Conservation (phyloP, 1,140 invertebrate species). For the Caenorhabditis tropicalis region DNA sequence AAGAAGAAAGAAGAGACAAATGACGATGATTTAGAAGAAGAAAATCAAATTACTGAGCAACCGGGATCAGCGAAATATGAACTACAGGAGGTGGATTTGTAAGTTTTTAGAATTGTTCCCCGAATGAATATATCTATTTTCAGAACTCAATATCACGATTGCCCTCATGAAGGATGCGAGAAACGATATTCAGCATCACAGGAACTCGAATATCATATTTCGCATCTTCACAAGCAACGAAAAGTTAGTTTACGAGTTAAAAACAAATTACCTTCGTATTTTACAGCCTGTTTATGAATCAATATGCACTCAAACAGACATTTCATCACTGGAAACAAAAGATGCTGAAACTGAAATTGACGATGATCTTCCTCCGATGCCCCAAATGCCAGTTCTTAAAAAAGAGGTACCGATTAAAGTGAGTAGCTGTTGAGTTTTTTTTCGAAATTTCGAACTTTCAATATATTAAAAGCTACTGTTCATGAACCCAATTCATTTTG, state of each 20-base stretch:
- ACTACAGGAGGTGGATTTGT: not conserved
- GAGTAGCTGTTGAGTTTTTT: not conserved
- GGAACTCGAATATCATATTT: slow-evolving; percentile 14
- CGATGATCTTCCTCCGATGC: not conserved
- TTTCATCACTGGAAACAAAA: not conserved
- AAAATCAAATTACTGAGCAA: slow-evolving; percentile 2
- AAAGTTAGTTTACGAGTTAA: not conserved
- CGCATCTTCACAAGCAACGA: not conserved
- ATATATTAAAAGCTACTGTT: too few relatives aligned
- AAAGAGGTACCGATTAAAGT: slow-evolving; percentile 31
- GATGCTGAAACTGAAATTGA: not conserved
- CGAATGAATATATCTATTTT: not conserved
- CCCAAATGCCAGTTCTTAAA: slow-evolving; percentile 2
- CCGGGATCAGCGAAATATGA: not conserved
- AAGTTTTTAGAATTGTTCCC: not conserved
- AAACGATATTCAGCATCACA: not conserved
- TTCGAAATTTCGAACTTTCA: too few relatives aligned
- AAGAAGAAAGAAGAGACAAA: not conserved
- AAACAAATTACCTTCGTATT: not conserved
- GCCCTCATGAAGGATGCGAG: slow-evolving; percentile 6
- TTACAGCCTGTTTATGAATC: slow-evolving; percentile 3
- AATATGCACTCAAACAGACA: slow-evolving; percentile 17
- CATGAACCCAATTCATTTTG: too few relatives aligned
- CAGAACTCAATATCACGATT: slow-evolving; percentile 9
- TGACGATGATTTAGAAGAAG: not conserved